Evolutionary conservation across 2,113 vertebrate genomes (phyloP), one percentile per base, ranked within the genome.

Genomic region (Tyto alba): DNA sequence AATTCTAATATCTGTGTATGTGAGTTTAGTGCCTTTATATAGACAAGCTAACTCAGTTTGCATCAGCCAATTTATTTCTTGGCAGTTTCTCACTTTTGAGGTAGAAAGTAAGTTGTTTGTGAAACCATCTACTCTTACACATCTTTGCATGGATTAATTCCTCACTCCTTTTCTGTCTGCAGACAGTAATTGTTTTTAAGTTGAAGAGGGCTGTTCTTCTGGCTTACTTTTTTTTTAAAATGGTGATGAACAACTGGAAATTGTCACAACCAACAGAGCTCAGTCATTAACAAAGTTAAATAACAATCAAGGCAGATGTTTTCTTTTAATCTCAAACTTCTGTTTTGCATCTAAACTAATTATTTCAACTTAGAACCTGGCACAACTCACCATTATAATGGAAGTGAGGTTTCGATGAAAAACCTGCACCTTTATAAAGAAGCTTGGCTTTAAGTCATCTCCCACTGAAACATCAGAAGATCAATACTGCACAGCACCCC

Each of bases 71-170:
- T 69, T 94, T 91, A 82, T 94, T 96, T 97, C 45, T 96, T 95
- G 89, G 84, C 72, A 84, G 23, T 38, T 84, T 95, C 92, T 96
- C 83, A 82, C 87, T 91, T 96, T 88, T 30, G 71, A 76, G 63
- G 85, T 59, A 91, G 59, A 57, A 96, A 95, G 67, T 43, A 93
- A 84, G 40, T 84, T 94, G 45, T 77, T 95, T 71, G 18, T 85
- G 48, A 69, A 96, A 91, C 72, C 2, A 9, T 81, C 67, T 94
- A 82, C 89, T 90, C 85, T 95, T 92, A 52, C 14, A 72, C 34
- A 72, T 78, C 69, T 93, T 79, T 27, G 29, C 47, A 74, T 85
- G 74, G 85, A 95, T 96, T 96, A 96, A 96, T 97, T 96, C 63
- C 43, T 96, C 50, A 41, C 48, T 93, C 32, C 41, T 75, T 74